Percentiles rank a stretch among this genome's conserved stretches.
Evolutionary conservation across 2,888 invertebrate genomes (phyloP).

Genomic region (Eupithecia dodoneata): DNA sequence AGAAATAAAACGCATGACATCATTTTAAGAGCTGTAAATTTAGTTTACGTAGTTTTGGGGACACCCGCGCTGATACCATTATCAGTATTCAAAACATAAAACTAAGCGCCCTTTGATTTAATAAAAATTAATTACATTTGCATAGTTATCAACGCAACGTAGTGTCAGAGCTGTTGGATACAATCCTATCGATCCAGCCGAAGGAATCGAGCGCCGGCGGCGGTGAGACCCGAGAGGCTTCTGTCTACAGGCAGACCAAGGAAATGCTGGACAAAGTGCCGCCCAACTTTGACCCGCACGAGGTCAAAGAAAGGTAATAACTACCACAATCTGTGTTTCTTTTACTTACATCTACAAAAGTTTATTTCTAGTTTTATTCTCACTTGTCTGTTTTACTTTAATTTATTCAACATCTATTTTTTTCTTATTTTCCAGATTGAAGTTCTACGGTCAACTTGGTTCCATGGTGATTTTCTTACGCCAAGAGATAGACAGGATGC

Average conservation of each 20-base stretch:
- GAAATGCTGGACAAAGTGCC: constrained; percentile 94
- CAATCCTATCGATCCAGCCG: constrained; percentile 93
- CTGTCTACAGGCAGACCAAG: constrained; percentile 87
- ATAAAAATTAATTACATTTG: background rate
- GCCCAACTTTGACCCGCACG: constrained; percentile 89
- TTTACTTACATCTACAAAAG: too few species aligned
- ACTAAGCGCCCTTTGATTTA: too few species aligned
- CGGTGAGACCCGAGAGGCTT: constrained; percentile 91
- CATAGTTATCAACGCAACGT: constrained; percentile 92
- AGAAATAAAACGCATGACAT: background rate
- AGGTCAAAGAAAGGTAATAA: constrained; percentile 87
- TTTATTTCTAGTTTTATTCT: too few species aligned
- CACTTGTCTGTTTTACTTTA: background rate
- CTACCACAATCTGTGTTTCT: background rate
- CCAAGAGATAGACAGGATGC: constrained; percentile 96
- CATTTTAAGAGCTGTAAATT: background rate
- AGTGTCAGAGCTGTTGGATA: constrained; percentile 89
- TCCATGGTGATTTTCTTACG: constrained; percentile 94
- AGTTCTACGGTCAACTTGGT: constrained; percentile 86
- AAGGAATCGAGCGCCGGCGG: constrained; percentile 91
- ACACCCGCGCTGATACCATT: background rate
- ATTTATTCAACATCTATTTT: background rate
- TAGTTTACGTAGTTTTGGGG: background rate
- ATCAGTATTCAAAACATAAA: background rate
- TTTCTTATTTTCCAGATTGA: constrained; percentile 74